phyloP scores from a whole-genome alignment of 2,797 vertebrate genomes.

The Rhinatrema bivittatum region DNA sequence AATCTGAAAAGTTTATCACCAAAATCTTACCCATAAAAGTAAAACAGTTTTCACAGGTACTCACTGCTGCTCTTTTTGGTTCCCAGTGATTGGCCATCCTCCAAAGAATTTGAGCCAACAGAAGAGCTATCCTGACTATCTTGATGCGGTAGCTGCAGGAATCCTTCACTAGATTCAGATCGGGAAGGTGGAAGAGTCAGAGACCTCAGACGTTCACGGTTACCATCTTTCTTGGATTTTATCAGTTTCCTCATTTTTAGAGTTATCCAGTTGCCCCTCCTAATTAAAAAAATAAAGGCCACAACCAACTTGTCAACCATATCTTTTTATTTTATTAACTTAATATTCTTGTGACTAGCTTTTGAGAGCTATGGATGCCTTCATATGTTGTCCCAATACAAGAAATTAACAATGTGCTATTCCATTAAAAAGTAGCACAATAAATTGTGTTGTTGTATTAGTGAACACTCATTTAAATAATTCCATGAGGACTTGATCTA shows the following conservation, averaged over 20 bases:
- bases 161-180: slow-evolving; percentile 86
- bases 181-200: slow-evolving; percentile 80
- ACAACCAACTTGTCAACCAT: background rate
- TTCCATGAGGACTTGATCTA: no score
- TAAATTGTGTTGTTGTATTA: no score
- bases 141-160: slow-evolving; percentile 72
- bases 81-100: slow-evolving; percentile 75
- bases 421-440: no score
- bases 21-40: background rate
- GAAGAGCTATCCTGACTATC: slow-evolving; percentile 97
- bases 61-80: slow-evolving; percentile 91
- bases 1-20: background rate
- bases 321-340: no score
- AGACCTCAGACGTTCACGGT: slow-evolving; percentile 85
- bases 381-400: no score
- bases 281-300: slow-evolving; percentile 36
- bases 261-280: slow-evolving; percentile 96
- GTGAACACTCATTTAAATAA: no score
- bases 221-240: slow-evolving; percentile 81
- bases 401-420: no score
- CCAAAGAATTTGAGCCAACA: slow-evolving; percentile 92
- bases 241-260: slow-evolving; percentile 96
- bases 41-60: slow-evolving; percentile 41
- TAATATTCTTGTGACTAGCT: no score
- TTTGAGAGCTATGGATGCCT: no score